A percentile compares a stretch with the other conserved stretches of the same genome.
These are phyloP conservation scores for Silurus asotus DNA, from an alignment of 2,113 vertebrate genomes.

Conservation along the genomic window DNA sequence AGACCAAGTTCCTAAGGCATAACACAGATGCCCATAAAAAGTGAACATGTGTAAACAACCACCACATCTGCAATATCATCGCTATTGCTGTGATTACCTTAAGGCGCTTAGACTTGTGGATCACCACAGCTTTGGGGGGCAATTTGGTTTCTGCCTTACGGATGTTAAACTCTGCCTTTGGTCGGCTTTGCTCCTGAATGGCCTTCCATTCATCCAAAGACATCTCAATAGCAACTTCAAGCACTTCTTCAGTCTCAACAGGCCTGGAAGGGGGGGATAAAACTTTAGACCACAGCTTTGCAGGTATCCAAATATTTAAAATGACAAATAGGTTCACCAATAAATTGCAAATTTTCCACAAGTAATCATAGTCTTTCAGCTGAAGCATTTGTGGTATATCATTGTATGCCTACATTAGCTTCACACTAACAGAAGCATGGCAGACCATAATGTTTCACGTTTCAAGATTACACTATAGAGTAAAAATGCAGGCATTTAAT, in stretches of 20 bases:
- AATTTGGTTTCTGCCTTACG: constrained; percentile 85
- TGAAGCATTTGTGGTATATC: background rate
- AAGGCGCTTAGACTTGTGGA: constrained; percentile 86
- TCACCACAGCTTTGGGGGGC: constrained; percentile 92
- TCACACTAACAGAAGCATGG: no score
- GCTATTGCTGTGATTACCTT: constrained; percentile 73
- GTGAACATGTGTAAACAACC: background rate
- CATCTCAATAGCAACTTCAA: constrained; percentile 89
- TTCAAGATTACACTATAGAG: no score
- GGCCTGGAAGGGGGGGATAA: constrained; percentile 38
- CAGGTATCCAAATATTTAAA: background rate
- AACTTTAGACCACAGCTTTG: background rate
- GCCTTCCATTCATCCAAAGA: constrained; percentile 94
- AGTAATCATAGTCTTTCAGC: background rate
- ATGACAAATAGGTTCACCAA: background rate
- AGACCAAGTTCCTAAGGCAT: background rate
- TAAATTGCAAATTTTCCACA: background rate
- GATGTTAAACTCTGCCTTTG: constrained; percentile 91
- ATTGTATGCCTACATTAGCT: background rate
- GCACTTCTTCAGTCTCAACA: constrained; percentile 69
- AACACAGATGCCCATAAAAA: no score
- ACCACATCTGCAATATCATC: background rate
- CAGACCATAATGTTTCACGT: no score
- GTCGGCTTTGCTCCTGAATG: constrained; percentile 82
- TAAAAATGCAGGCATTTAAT: no score